Percentiles rank a stretch among this genome's conserved stretches.
Conservation (phyloP, 2,888 invertebrate genomes). For the Hyposoter didymator region DNA sequence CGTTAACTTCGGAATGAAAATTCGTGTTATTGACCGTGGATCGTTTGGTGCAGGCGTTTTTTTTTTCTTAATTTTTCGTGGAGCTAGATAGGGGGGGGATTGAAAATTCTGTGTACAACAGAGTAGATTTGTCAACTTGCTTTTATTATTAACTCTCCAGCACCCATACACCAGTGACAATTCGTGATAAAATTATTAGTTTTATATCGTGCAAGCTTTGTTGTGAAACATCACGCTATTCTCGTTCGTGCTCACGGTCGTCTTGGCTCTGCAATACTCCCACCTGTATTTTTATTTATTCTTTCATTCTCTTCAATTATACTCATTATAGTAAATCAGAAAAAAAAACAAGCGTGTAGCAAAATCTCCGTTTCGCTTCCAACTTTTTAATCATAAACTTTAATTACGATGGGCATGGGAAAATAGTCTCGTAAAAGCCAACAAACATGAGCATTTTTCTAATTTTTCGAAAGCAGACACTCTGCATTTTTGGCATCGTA, state of each 20-base stretch:
- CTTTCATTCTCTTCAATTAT: conserved; percentile 44
- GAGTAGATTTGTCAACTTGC: conserved; percentile 35
- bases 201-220: conserved; percentile 66
- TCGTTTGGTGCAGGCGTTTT: neutral
- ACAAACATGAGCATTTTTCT: no score
- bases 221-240: conserved; percentile 70
- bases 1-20: neutral
- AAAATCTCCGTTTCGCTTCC: neutral
- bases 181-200: conserved; percentile 49
- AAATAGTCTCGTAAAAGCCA: no score
- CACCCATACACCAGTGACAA: conserved; percentile 4
- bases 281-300: conserved; percentile 72
- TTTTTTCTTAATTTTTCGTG: neutral
- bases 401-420: no score
- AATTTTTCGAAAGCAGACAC: no score
- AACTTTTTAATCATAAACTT: no score
- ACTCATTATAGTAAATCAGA: conserved; percentile 24
- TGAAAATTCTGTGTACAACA: conserved; percentile 38
- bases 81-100: conserved; percentile 20
- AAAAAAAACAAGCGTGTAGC: neutral
- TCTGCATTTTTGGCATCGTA: no score
- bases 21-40: neutral
- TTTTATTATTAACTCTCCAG: conserved; percentile 61
- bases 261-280: conserved; percentile 74
- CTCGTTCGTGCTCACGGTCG: conserved; percentile 70